phyloP scores from a whole-genome alignment of 2,113 vertebrate species.

The Alectura lathami region DNA sequence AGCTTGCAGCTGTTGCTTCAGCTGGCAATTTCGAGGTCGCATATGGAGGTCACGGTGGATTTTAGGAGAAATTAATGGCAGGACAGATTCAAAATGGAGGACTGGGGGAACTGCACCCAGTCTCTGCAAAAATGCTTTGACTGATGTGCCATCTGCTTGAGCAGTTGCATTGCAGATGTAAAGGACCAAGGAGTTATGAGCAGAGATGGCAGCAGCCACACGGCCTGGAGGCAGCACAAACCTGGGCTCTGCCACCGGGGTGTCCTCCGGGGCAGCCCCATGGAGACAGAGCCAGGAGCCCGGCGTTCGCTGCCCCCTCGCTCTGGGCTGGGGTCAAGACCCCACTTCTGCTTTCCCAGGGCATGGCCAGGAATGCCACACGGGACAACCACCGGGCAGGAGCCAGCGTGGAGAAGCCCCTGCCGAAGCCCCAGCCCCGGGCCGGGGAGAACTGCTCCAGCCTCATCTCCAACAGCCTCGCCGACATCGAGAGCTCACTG shows the following conservation, averaged over 20 bases:
- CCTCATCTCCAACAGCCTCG: constrained; percentile 43
- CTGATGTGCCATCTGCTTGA: background rate
- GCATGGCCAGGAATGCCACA: constrained; percentile 77
- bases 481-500: constrained; percentile 66
- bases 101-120: background rate
- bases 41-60: background rate
- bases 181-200: background rate
- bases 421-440: background rate
- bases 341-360: constrained; percentile 66
- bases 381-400: constrained; percentile 60
- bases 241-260: background rate
- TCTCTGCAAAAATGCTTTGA: background rate
- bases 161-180: background rate
- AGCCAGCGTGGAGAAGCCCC: constrained; percentile 34
- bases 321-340: background rate
- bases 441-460: constrained; percentile 65
- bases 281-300: background rate
- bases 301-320: background rate
- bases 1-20: background rate
- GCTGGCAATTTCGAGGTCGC: background rate
- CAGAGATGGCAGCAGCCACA: background rate
- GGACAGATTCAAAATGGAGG: background rate
- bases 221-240: background rate
- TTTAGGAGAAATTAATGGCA: constrained; percentile 10
- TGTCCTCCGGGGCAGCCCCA: background rate